Evolutionary conservation across 2,113 vertebrate species (phyloP), one percentile per base, ranked within the genome.

Genomic region (Lamprotornis superbus): DNA sequence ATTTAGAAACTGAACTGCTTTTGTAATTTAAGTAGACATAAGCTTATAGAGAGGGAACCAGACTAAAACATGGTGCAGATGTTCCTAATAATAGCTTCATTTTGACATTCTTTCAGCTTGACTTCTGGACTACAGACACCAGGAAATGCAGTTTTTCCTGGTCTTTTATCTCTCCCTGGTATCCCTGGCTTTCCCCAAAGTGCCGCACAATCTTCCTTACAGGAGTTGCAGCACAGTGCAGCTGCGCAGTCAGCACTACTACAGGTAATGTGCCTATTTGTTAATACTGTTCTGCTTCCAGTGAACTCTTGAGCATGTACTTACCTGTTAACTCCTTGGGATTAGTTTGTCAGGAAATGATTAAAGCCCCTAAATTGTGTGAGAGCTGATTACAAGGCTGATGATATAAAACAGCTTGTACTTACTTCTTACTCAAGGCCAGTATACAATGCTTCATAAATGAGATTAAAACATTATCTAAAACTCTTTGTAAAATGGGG

Each of bases 111-210:
- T 96, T 98, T 76, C 96, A 99, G 98, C 92, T 97, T 99, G 95
- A 98, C 98, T 68, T 98, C 98, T 89, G 98, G 98, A 83, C 98
- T 99, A 61, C 99, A 99, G 96, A 97, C 98, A 74, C 97, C 98
- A 40, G 98, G 98, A 92, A 98, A 98, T 52, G 98, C 98, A 61
- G 98, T 98, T 44, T 99, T 99, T 93, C 99, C 99, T 59, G 96
- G 99, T 60, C 97, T 99, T 95, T 96, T 99, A 78, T 99, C 99
- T 68, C 99, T 99, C 93, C 98, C 99, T 33, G 99, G 98, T 17
- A 98, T 99, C 83, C 98, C 99, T 18, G 98, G 98, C 65, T 99
- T 99, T 98, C 98, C 99, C 60, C 98, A 99, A 68, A 98, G 97
- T 57, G 97, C 98, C 8, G 95, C 99, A 47, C 98, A 99, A 5